phyloP scores from a whole-genome alignment of 2,888 invertebrate species.

The Synanthedon andrenaeformis region DNA sequence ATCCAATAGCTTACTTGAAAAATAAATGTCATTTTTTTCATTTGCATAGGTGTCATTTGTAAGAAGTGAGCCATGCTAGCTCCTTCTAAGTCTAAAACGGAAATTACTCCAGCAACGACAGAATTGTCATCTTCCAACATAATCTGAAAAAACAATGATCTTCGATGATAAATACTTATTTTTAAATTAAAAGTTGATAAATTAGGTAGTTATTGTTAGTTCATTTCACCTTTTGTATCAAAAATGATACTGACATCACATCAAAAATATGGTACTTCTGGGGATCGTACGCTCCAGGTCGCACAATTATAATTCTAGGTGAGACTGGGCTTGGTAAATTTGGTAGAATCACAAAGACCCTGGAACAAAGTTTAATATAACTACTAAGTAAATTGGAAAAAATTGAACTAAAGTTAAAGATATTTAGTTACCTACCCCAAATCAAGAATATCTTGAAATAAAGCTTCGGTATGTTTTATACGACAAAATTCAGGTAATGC shows the following conservation, averaged over 20 bases:
- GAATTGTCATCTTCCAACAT: constrained; percentile 64
- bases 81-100: constrained; percentile 61
- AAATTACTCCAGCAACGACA: constrained; percentile 48
- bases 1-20: constrained; percentile 28
- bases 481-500: constrained; percentile 62
- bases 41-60: constrained; percentile 58
- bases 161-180: too few species aligned
- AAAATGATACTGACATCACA: constrained; percentile 22
- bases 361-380: constrained; percentile 11
- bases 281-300: constrained; percentile 61
- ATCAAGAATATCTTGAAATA: constrained; percentile 32
- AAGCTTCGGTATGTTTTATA: constrained; percentile 21
- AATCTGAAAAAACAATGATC: constrained; percentile 26
- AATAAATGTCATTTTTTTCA: constrained; percentile 60
- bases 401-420: too few species aligned
- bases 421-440: constrained; percentile 22
- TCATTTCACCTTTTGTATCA: constrained; percentile 27
- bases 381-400: too few species aligned
- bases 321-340: constrained; percentile 28
- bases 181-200: too few species aligned
- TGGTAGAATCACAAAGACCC: constrained; percentile 29
- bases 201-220: too few species aligned
- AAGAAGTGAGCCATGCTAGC: constrained; percentile 59
- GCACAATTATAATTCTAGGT: constrained; percentile 61
- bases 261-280: constrained; percentile 38